phyloP scores from a whole-genome alignment of 2,113 vertebrate species.

The Vidua macroura region DNA sequence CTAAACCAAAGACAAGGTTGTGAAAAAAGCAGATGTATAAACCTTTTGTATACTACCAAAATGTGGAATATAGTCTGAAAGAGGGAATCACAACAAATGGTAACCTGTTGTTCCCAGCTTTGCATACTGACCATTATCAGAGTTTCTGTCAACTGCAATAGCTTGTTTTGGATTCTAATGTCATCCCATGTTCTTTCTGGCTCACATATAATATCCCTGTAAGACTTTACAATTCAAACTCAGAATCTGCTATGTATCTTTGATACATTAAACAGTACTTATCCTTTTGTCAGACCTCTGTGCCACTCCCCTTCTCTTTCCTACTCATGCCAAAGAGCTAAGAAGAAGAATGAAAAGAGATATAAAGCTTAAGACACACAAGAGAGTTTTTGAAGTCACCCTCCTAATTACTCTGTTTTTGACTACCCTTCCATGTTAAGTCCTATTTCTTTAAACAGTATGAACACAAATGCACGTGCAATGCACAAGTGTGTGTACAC shows the following conservation, averaged over 20 bases:
- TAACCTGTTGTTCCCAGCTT: not conserved
- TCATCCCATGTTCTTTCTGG: not conserved
- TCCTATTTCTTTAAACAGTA: not conserved
- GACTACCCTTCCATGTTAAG: not conserved
- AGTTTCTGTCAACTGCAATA: not conserved
- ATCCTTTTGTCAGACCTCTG: not conserved
- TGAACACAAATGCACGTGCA: not conserved
- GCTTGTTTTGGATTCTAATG: not conserved
- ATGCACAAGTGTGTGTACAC: not conserved
- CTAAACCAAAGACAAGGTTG: not conserved
- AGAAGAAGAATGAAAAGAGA: not conserved
- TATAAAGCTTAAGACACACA: not conserved
- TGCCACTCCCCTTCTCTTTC: not conserved
- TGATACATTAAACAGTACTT: not conserved
- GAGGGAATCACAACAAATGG: not conserved
- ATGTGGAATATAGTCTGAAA: not conserved
- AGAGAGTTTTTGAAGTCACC: not conserved
- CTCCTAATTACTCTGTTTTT: slow-evolving; percentile 5
- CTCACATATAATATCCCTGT: not conserved
- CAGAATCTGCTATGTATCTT: not conserved
- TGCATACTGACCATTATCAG: not conserved
- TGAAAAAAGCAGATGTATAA: not conserved
- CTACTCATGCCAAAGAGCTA: not conserved
- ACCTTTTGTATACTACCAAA: not conserved
- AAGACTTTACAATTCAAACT: not conserved